Base-by-base conservation (phyloP, 2,888 invertebrate genomes). In the Tinea pellionella region DNA sequence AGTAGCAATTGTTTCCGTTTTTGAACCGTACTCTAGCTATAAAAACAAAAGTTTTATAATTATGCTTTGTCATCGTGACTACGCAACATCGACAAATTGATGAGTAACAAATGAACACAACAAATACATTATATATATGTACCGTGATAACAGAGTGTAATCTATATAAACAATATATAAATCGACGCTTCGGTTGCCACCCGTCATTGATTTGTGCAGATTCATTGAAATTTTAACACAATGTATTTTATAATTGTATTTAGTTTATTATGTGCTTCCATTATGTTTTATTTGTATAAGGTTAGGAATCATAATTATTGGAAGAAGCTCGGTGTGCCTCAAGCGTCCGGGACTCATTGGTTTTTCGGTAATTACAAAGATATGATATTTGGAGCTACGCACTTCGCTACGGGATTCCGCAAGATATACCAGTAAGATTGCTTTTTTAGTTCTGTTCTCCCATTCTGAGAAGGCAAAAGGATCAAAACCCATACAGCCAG, bases 391-490 rank as follows among this genome's bases (percentile, higher is more conserved):
- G 63, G 65, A 57, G 67, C 65, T 61, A 70, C 66, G 63, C 65
- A 68, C 42, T 37, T 69, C 0, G 67, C 68, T 3, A 62, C 69
- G 57, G 63, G 70, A 18, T 68, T 65, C 60, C 56, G 60, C 7
- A 68, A 72, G 29, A 65, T 73, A 29, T 73, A 74, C 65, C 67
- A 67, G 72, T 72, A 64, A 66, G n/a, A n/a, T n/a, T n/a, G n/a
- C n/a, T n/a, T n/a, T n/a, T n/a, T n/a, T n/a, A n/a, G n/a, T n/a
- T n/a, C n/a, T n/a, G n/a, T n/a, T n/a, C n/a, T n/a, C n/a, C n/a
- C n/a, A n/a, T n/a, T n/a, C n/a, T n/a, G n/a, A n/a, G n/a, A n/a
- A n/a, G n/a, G n/a, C n/a, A n/a, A n/a, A n/a, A n/a, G n/a, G n/a
- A n/a, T n/a, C n/a, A n/a, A n/a, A n/a, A n/a, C n/a, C n/a, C n/a